Base-by-base conservation (phyloP, 2,888 invertebrate genomes). In the Agonopterix subpropinquella region DNA sequence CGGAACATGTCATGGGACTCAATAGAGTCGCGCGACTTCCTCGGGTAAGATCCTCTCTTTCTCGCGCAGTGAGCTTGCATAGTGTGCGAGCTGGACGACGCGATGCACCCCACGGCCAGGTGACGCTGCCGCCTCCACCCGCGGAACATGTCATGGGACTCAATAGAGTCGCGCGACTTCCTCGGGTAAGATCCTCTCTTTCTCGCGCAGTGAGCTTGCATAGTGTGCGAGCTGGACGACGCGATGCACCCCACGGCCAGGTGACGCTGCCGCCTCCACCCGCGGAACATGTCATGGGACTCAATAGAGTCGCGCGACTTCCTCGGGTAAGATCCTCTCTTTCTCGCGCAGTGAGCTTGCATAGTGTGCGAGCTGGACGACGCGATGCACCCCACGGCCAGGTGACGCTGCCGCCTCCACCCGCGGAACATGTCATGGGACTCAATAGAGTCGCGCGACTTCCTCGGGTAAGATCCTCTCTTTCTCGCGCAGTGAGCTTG, bases 211-310 rank as follows among this genome's bases (percentile, higher is more conserved):
- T 54, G 52, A 62, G 64, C 59, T 52, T 59, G 62, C 68, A 73
- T 68, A 58, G 78, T 75, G 85, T 67, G 72, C 62, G 71, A 79
- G 67, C 68, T 62, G 64, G 77, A 73, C 49, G 52, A 61, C 68
- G 74, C 61, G 57, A 84, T 86, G 86, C 85, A 82, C 67, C 84
- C 82, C 39, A 61, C 80, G 59, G 76, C 70, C 73, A 82, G 87
- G 86, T 86, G 86, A 87, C 87, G 76, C 73, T 87, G 86, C 72
- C 80, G 77, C 57, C 74, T 79, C 56, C 87, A 84, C 78, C 85
- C 85, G 80, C 80, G 76, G 80, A 89, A 87, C 90, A 95, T 95
- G 95, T 95, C 95, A 91, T 95, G 95, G 95, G 94, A 95, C 89
- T 94, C 94, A 58, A 90, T 95, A 68, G 92, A 94, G 79, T 94